Percentiles rank a stretch among this genome's conserved stretches.
Evolutionary conservation across 2,113 vertebrate genomes (phyloP).

Genomic region (Alectura lathami): DNA sequence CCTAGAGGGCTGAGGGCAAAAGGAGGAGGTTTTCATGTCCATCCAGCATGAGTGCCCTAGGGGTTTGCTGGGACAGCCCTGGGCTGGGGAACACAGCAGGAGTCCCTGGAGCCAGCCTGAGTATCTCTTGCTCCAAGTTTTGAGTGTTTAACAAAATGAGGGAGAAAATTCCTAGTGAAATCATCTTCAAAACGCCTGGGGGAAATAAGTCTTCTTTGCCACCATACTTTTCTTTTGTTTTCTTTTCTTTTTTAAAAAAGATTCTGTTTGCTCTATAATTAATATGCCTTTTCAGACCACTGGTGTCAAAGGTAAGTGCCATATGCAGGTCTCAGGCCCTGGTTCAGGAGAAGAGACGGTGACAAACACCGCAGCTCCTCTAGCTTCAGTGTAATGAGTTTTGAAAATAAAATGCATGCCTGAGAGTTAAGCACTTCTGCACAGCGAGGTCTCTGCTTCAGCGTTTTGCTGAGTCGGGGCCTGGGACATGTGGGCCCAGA

Average conservation of each 20-base stretch:
- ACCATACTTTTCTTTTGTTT: background rate
- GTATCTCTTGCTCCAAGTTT: background rate
- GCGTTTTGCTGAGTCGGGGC: background rate
- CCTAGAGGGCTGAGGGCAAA: background rate
- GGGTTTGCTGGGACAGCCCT: background rate
- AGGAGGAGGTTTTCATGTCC: background rate
- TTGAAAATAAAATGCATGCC: background rate
- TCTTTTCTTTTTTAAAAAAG: background rate
- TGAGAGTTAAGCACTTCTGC: background rate
- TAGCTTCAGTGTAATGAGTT: background rate
- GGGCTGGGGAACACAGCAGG: background rate
- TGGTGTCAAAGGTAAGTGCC: background rate
- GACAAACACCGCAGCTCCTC: background rate
- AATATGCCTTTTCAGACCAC: background rate
- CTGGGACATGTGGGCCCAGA: background rate
- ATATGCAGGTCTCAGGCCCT: background rate
- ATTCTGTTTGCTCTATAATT: background rate
- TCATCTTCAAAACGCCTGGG: background rate
- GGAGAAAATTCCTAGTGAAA: background rate
- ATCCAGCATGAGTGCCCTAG: background rate
- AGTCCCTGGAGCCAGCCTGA: background rate
- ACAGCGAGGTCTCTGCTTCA: background rate
- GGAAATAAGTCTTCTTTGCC: background rate
- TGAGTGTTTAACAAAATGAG: background rate
- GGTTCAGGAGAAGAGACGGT: background rate